A percentile compares a stretch with the other conserved stretches of the same genome.
Conservation (phyloP, 2,113 vertebrate species). For the Eubucco bourcierii region DNA sequence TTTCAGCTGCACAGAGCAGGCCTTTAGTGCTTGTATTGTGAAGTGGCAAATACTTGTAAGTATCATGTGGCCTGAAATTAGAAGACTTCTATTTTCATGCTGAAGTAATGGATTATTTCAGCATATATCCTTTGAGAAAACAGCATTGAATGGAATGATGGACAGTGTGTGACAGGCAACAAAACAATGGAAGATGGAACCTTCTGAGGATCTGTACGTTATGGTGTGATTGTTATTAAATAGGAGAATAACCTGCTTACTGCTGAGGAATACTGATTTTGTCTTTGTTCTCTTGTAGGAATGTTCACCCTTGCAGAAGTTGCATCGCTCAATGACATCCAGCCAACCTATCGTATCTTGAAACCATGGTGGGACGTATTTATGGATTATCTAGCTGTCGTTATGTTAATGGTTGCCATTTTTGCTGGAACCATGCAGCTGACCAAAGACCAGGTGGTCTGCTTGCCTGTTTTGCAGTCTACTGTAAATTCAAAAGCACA, state of each 20-base stretch:
- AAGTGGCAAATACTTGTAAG: not conserved
- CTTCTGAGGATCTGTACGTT: not conserved
- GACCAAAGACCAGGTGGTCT: conserved; percentile 98
- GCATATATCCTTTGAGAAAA: not conserved
- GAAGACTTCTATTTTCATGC: not conserved
- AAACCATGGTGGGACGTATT: conserved; percentile 99
- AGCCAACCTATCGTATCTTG: conserved; percentile 96
- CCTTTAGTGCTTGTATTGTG: not conserved
- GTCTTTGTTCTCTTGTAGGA: conserved; percentile 81
- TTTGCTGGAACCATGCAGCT: conserved; percentile 99
- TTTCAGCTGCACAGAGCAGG: not conserved
- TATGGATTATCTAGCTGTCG: conserved; percentile 97
- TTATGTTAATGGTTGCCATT: conserved; percentile 98
- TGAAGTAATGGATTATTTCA: not conserved
- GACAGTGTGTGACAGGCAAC: not conserved
- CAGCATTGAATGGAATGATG: not conserved
- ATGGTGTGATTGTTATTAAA: not conserved
- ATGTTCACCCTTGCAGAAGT: conserved; percentile 99
- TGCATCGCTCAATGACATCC: conserved; percentile 96
- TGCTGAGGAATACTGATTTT: not conserved
- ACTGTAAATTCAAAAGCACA: conserved; percentile 77
- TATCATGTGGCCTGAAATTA: not conserved
- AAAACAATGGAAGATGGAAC: not conserved
- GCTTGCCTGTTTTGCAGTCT: conserved; percentile 89
- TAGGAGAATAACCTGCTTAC: not conserved